A percentile compares a stretch with the other conserved stretches of the same genome.
Evolutionary conservation across 2,113 vertebrate species (phyloP).

Genomic region (Bubo scandiacus): DNA sequence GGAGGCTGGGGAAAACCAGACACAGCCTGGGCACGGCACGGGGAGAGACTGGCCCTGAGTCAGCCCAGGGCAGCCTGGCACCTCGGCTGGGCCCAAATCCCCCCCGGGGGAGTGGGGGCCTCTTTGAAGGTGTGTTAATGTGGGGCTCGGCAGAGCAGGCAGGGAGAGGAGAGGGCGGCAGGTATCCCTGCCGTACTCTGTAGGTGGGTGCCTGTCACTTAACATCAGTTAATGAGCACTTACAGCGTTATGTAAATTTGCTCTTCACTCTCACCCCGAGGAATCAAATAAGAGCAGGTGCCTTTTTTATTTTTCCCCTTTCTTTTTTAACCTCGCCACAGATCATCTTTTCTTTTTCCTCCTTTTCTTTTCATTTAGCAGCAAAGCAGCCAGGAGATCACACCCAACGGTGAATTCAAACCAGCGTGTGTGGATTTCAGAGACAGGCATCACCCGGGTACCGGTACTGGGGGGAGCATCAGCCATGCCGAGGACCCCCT

Average conservation of each 20-base stretch:
- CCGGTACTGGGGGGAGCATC: accelerated
- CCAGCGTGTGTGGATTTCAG: accelerated
- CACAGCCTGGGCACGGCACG: accelerated
- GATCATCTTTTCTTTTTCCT: not conserved
- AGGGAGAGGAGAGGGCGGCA: not conserved
- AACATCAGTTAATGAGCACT: constrained; percentile 27
- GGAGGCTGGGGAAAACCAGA: not conserved
- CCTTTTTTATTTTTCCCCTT: not conserved
- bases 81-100: not conserved
- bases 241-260: constrained; percentile 2
- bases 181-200: not conserved
- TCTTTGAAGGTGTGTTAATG: accelerated
- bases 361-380: not conserved
- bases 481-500: accelerated
- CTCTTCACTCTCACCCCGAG: not conserved
- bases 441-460: accelerated
- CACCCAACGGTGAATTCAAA: not conserved
- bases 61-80: not conserved
- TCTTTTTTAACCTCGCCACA: no score
- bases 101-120: accelerated
- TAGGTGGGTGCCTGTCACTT: not conserved
- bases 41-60: accelerated
- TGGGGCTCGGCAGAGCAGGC: not conserved
- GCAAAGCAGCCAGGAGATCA: not conserved
- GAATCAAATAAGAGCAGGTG: not conserved